These are phyloP conservation scores for Cyrtonyx montezumae DNA, from an alignment of 2,113 vertebrate species.

Conservation along the genomic window DNA sequence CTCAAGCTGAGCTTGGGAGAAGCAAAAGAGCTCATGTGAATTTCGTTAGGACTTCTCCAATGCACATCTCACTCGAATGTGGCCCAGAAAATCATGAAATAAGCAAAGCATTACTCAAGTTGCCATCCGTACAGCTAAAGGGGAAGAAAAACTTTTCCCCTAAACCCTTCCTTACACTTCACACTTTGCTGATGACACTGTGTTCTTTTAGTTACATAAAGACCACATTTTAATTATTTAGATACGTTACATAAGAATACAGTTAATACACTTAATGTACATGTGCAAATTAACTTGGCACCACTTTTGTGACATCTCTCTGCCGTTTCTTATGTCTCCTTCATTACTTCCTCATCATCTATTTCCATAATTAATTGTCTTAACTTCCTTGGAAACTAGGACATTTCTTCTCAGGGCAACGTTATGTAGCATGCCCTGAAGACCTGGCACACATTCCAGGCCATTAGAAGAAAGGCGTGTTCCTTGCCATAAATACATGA, in stretches of 20 bases:
- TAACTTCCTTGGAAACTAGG: background rate
- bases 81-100: background rate
- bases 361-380: background rate
- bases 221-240: constrained; percentile 47
- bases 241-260: background rate
- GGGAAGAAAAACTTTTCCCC: background rate
- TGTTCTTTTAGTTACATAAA: background rate
- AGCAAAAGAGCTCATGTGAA: background rate
- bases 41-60: background rate
- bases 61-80: background rate
- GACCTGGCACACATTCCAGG: constrained; percentile 53
- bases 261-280: background rate
- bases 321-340: background rate
- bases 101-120: background rate
- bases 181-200: background rate
- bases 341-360: background rate
- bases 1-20: background rate
- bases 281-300: background rate
- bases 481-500: background rate
- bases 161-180: background rate
- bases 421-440: background rate
- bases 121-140: background rate
- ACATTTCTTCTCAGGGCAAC: background rate
- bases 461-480: background rate
- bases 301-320: background rate